Conservation (phyloP, 2,797 vertebrate species). For the Poecilia gillii region DNA sequence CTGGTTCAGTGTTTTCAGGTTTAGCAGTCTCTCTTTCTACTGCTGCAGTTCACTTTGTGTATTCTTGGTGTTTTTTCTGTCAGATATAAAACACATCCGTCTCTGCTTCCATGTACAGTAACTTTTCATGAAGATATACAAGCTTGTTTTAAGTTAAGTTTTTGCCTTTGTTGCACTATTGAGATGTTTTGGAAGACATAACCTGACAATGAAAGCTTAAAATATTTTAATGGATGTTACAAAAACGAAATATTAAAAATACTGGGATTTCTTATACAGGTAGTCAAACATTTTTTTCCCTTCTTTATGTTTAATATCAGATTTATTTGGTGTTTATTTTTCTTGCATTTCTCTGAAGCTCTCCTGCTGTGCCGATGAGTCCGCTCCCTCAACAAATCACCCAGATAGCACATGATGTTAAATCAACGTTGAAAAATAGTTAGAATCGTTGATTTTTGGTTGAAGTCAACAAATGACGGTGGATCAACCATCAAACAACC, state of each 20-base stretch:
- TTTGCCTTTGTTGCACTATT: background rate
- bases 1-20: background rate
- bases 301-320: constrained; percentile 38
- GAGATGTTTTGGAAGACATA: background rate
- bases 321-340: constrained; percentile 50
- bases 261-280: background rate
- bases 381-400: constrained; percentile 46
- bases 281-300: constrained; percentile 24
- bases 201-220: background rate
- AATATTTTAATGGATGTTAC: background rate
- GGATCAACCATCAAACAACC: too few species aligned
- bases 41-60: background rate
- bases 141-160: background rate
- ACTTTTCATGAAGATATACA: too few species aligned
- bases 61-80: background rate
- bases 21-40: background rate
- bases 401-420: too few species aligned
- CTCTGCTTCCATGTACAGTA: background rate
- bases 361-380: constrained; percentile 35
- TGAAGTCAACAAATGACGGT: too few species aligned
- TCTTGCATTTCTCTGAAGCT: constrained; percentile 52
- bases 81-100: background rate
- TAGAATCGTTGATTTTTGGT: too few species aligned
- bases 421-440: too few species aligned
- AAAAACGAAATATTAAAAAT: background rate